phyloP scores from a whole-genome alignment of 2,797 vertebrate genomes.

The Gymnoscopelus microlampas region DNA sequence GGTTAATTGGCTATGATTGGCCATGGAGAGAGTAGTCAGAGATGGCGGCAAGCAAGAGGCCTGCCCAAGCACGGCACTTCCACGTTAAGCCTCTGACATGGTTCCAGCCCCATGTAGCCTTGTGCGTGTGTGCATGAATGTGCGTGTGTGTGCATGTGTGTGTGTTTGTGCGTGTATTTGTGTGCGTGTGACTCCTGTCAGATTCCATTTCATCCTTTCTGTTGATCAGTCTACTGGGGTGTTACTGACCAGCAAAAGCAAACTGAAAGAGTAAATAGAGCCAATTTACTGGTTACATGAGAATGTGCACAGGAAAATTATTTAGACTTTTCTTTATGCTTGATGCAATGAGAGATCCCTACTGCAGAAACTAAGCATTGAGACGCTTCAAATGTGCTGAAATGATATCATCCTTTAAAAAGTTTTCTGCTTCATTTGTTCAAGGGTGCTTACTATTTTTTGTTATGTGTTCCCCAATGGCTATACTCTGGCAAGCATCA shows the following conservation, averaged over 20 bases:
- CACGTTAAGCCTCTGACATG: slow-evolving; percentile 11
- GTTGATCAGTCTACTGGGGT: neutral
- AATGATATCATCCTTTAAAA: neutral
- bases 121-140: neutral
- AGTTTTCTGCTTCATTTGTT: slow-evolving; percentile 12
- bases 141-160: slow-evolving; percentile 4
- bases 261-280: no score
- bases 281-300: no score
- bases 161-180: neutral
- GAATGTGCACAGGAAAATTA: no score
- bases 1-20: slow-evolving; percentile 19
- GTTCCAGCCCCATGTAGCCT: neutral
- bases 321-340: no score
- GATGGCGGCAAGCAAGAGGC: slow-evolving; percentile 5
- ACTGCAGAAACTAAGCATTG: neutral
- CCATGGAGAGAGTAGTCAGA: slow-evolving; percentile 1
- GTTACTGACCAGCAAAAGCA: neutral
- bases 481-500: slow-evolving; percentile 1
- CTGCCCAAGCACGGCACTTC: slow-evolving; percentile 18
- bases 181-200: slow-evolving; percentile 28
- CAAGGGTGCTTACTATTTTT: neutral
- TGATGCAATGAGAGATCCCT: no score
- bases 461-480: neutral
- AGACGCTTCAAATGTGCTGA: neutral
- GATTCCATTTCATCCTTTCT: slow-evolving; percentile 12